Conservation (phyloP, 2,113 vertebrate species). For the Narcine bancroftii region DNA sequence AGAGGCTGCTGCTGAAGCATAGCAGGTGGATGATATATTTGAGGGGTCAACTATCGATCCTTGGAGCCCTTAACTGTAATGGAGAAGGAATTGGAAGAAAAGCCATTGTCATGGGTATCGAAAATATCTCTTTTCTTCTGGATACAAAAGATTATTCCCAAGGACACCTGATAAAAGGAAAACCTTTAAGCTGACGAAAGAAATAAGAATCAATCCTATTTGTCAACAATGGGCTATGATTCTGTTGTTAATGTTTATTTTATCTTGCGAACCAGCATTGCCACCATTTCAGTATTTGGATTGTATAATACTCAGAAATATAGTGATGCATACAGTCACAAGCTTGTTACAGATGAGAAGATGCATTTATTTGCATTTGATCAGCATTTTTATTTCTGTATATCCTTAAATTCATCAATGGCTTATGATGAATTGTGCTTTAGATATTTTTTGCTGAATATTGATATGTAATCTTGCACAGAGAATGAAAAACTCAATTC, state of each 20-base stretch:
- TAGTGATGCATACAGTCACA: background rate
- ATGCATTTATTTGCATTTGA: background rate
- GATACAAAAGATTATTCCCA: background rate
- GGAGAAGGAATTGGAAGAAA: no score
- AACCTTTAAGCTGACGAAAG: background rate
- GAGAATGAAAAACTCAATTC: background rate
- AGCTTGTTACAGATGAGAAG: background rate
- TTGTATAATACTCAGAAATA: background rate
- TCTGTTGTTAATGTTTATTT: background rate
- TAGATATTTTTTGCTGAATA: background rate
- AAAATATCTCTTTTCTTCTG: background rate
- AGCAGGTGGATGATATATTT: no score
- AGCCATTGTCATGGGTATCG: background rate
- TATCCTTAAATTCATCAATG: background rate
- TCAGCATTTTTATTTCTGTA: background rate
- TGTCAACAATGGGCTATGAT: background rate
- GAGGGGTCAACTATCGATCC: no score
- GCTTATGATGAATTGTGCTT: background rate
- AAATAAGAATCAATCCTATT: background rate
- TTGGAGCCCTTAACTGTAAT: no score
- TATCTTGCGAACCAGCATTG: background rate
- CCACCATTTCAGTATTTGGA: background rate
- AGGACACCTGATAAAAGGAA: background rate
- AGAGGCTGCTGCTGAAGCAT: no score
- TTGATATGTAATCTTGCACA: constrained; percentile 12